phyloP scores from a whole-genome alignment of 2,113 vertebrate genomes.

The Pedetes capensis region DNA sequence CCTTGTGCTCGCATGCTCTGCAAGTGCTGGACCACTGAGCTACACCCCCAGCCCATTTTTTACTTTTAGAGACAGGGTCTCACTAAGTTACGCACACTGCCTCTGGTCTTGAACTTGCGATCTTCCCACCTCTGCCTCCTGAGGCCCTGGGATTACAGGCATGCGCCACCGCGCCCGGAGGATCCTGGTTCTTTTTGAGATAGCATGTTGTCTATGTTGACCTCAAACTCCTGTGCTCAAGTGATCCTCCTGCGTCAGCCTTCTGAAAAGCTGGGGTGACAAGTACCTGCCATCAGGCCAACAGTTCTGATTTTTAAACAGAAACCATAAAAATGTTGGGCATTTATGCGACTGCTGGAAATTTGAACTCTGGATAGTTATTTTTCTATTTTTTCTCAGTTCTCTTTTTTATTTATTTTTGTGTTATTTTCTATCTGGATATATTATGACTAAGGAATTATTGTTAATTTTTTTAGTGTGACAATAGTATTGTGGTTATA shows the following conservation, averaged over 20 bases:
- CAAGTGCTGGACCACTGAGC: too few species aligned
- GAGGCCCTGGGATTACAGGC: too few species aligned
- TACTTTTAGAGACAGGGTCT: too few species aligned
- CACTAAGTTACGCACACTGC: too few species aligned
- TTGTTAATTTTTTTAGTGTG: background rate
- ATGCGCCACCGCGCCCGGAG: too few species aligned
- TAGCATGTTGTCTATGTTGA: too few species aligned
- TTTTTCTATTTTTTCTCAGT: background rate
- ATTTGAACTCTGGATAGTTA: background rate
- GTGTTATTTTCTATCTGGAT: background rate
- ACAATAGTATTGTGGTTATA: background rate
- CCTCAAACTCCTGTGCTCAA: too few species aligned
- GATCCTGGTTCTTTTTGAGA: too few species aligned
- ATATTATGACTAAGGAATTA: background rate
- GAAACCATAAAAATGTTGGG: background rate
- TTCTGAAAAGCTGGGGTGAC: background rate
- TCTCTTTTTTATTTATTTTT: background rate
- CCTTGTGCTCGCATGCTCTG: too few species aligned
- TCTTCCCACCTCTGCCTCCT: too few species aligned
- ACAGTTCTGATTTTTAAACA: background rate
- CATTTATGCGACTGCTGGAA: background rate
- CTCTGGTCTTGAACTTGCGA: too few species aligned
- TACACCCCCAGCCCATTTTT: too few species aligned
- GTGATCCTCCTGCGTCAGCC: background rate
- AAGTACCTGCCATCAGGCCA: background rate